These are phyloP conservation scores for Ceratotherium simum DNA, from an alignment of 2,113 vertebrate species.

Conservation along the genomic window DNA sequence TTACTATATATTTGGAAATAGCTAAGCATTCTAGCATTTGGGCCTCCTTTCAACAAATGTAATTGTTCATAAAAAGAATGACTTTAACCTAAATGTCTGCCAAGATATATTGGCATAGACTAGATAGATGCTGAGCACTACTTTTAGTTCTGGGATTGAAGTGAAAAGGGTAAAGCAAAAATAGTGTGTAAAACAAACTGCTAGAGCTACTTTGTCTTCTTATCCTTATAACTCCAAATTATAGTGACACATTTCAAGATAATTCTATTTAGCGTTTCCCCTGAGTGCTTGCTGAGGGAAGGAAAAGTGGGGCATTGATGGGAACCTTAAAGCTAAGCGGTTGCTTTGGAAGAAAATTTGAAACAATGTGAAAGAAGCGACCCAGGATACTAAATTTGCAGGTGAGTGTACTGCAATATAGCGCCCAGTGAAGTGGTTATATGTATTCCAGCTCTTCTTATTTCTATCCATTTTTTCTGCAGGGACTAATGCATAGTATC, in stretches of 20 bases:
- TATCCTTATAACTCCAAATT: not conserved
- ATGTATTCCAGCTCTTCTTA: not conserved
- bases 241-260: not conserved
- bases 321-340: not conserved
- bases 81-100: constrained; percentile 28
- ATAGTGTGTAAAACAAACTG: not conserved
- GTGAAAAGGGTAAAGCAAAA: constrained; percentile 54
- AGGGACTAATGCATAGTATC: not conserved
- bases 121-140: not conserved
- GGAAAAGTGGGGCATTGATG: no score
- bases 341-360: not conserved
- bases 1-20: not conserved
- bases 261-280: not conserved
- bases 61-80: constrained; percentile 14
- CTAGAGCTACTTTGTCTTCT: not conserved
- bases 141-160: not conserved
- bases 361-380: not conserved
- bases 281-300: not conserved
- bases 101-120: not conserved
- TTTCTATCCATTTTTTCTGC: not conserved
- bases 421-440: not conserved
- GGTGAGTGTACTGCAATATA: not conserved
- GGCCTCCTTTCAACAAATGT: constrained; percentile 4
- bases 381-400: not conserved
- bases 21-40: not conserved